Base-by-base conservation (phyloP, 2,113 vertebrate species). In the Sialia sialis region DNA sequence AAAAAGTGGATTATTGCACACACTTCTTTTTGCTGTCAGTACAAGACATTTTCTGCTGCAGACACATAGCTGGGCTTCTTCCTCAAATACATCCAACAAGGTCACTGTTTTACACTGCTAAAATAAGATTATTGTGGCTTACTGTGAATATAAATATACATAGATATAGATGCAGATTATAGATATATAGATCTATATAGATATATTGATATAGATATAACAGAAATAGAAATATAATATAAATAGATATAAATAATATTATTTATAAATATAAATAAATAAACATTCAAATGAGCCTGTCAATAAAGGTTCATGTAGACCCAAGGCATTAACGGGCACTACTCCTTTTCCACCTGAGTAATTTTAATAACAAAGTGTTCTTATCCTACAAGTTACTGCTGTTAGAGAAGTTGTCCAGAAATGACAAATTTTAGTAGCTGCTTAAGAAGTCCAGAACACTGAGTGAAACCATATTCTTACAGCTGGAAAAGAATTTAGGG, bases 341-440 rank as follows among this genome's bases (percentile, higher is more conserved):
- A 5, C 55, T 60, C 69, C n/a, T 73, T 83, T 75, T 83, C 52
- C 44, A 44, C 25, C 4, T 0, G 0, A 85, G 3, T 7, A 46
- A 25, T 0, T 0, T 59, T n/a, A 38, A 49, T 26, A 55, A 23
- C 10, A 41, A 77, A 91, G 6, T 0, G 0, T 51, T 44, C 82
- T 68, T n/a, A 15, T 29, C 44, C 30, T 67, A 9, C 38, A 75
- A 62, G 22, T 16, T 23, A 6, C 8, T 79, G 26, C 25, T 78
- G 7, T n/a, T 43, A 19, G 23, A 83, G 14, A 52, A 55, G 44
- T 43, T 9, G 43, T 13, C 23, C 43, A 75, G 21, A 83, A 38
- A 7, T 26, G 44, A 20, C 2, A 68, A 14, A 68, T 68, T 55
- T 27, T 84, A 25, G 43, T 18, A 46, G 20, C 2, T 58, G 32